Percentiles rank a stretch among this genome's conserved stretches.
phyloP scores from a whole-genome alignment of 2,113 vertebrate species.

The Elanoides forficatus region DNA sequence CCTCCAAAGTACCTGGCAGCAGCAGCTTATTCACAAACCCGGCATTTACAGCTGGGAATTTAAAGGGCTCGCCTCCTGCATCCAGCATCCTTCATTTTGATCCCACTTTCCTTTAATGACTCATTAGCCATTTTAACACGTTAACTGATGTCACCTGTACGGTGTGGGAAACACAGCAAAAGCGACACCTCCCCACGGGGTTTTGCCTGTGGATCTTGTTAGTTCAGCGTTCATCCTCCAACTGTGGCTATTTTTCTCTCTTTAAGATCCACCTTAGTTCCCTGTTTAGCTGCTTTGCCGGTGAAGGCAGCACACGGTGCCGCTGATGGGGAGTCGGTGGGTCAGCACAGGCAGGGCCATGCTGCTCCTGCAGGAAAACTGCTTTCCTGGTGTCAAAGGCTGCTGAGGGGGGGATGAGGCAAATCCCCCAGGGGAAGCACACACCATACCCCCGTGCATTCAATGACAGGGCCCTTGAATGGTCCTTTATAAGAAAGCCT shows the following conservation, averaged over 20 bases:
- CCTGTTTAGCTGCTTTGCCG: not conserved
- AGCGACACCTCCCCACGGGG: rapidly evolving
- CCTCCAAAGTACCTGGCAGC: not conserved
- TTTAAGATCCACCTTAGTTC: not conserved
- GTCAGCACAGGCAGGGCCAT: not conserved
- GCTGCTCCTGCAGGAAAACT: not conserved
- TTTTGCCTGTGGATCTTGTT: not conserved
- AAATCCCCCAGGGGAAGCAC: not conserved
- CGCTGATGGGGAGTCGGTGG: not conserved
- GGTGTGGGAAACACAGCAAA: not conserved
- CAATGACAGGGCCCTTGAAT: not conserved
- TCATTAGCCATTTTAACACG: not conserved
- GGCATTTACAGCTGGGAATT: not conserved
- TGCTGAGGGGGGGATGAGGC: not conserved
- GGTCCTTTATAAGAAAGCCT: not conserved
- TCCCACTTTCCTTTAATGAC: not conserved
- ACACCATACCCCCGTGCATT: not conserved
- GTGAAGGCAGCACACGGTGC: rapidly evolving
- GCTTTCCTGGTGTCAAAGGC: not conserved
- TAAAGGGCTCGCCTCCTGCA: not conserved
- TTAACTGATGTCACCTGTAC: not conserved
- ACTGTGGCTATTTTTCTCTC: not conserved
- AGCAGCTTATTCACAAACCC: not conserved
- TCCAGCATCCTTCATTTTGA: not conserved
- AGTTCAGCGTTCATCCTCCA: not conserved